Evolutionary conservation across 2,888 invertebrate species (phyloP).

Genomic region (Folsomia manolachei): DNA sequence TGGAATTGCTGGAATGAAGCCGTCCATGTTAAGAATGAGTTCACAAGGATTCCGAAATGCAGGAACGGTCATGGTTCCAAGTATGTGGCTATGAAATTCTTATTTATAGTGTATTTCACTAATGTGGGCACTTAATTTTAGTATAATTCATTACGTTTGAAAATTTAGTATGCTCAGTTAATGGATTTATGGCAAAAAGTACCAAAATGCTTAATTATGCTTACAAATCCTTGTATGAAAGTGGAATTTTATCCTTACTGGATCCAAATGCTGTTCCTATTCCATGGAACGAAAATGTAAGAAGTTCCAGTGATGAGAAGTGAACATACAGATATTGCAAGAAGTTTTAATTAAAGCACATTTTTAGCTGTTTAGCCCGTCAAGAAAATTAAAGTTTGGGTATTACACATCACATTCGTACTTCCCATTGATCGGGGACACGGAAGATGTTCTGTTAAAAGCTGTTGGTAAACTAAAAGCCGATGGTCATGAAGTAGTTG

Average conservation of each 20-base stretch:
- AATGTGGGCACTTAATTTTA: neutral
- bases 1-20: slow-evolving; percentile 32
- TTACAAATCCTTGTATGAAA: slow-evolving; percentile 48
- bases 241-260: slow-evolving; percentile 32
- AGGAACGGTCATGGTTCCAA: neutral
- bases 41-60: neutral
- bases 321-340: neutral
- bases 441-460: slow-evolving; percentile 50
- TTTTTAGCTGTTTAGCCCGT: slow-evolving; percentile 4
- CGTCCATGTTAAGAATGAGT: slow-evolving; percentile 29
- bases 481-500: slow-evolving; percentile 50
- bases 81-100: neutral
- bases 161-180: slow-evolving; percentile 49
- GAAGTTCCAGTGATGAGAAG: neutral
- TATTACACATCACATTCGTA: slow-evolving; percentile 53
- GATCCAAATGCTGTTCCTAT: slow-evolving; percentile 52
- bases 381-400: slow-evolving; percentile 52
- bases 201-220: slow-evolving; percentile 52
- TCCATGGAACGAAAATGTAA: slow-evolving; percentile 53
- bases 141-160: slow-evolving; percentile 1
- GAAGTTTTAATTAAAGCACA: neutral
- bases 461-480: slow-evolving; percentile 49
- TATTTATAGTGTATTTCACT: neutral
- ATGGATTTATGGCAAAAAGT: slow-evolving; percentile 53
- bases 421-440: slow-evolving; percentile 53